Percentiles rank a stretch among this genome's conserved stretches.
These are phyloP conservation scores for Podilymbus podiceps DNA, from an alignment of 2,113 vertebrate genomes.

Conservation along the genomic window DNA sequence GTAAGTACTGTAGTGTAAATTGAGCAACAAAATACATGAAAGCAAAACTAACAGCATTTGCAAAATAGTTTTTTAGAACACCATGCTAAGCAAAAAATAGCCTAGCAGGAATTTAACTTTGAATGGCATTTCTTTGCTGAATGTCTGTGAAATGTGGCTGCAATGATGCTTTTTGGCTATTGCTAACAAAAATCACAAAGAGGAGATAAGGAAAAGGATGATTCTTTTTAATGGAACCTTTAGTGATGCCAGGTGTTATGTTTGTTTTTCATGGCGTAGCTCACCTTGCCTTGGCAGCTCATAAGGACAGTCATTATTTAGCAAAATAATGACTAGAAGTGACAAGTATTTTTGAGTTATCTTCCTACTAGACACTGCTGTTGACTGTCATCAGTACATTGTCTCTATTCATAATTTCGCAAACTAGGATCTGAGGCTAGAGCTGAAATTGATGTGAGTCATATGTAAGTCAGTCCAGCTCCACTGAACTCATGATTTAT, in stretches of 20 bases:
- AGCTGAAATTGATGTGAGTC: neutral
- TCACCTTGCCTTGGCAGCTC: neutral
- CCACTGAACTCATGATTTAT: neutral
- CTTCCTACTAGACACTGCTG: neutral
- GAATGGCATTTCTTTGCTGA: neutral
- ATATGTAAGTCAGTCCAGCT: neutral
- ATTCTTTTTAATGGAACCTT: neutral
- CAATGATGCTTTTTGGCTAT: neutral
- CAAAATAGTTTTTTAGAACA: neutral
- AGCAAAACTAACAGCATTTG: neutral
- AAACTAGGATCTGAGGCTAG: neutral
- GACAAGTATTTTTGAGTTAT: neutral
- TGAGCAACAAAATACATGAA: neutral
- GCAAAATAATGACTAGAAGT: neutral
- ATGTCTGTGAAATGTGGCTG: neutral
- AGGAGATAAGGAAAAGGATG: neutral
- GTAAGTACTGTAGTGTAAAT: neutral
- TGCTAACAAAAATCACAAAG: neutral
- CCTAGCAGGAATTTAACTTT: neutral
- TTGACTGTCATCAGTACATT: neutral
- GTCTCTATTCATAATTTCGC: neutral
- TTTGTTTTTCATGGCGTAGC: neutral
- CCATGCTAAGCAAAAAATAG: neutral
- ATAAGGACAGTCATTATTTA: neutral
- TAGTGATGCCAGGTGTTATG: neutral